Base-by-base conservation (phyloP, 2,797 vertebrate genomes). In the Carapus acus region DNA sequence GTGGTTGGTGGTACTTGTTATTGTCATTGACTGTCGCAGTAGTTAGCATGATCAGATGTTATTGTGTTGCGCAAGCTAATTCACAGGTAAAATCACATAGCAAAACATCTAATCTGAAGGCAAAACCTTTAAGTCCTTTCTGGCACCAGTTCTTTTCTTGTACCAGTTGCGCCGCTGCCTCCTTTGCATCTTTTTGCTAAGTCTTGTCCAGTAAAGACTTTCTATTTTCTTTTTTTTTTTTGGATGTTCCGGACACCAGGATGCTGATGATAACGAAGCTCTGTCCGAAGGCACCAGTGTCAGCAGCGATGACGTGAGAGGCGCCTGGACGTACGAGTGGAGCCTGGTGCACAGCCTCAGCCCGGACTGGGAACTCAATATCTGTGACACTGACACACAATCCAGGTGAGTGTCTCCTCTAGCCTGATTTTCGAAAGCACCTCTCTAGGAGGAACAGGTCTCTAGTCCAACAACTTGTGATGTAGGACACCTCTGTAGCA, bases 281-380 rank as follows among this genome's bases (percentile, higher is more conserved):
- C 72, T 51, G 36, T 90, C 87, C 66, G 85, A 85, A 60, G 81
- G 77, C 12, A 17, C 69, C 40, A 80, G 71, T 47, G 66, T 65
- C 54, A 71, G 76, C 24, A 73, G 75, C 58, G 79, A 83, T 78
- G 80, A 82, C 40, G 34, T 71, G 67, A 66, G 59, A 6, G 59
- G 65, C 3, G 37, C 41, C 24, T 84, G 83, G 81, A 69, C 58
- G 41, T 82, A 77, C 14, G 67, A 83, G 45, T 81, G 79, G 78
- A 83, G 84, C 3, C 71, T 76, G 7, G 78, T 83, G 21, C 64
- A 58, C 49, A 82, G 88, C 64, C 65, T 87, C 67, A 84, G 86
- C 65, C 87, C 89, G 1, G 74, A 83, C 67, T 86, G 85, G 40
- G 88, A 89, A 79, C 80, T 89, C 5, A 88, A 85, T 43, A 81